Conservation (phyloP, 2,797 vertebrate species). For the Vultur gryphus region DNA sequence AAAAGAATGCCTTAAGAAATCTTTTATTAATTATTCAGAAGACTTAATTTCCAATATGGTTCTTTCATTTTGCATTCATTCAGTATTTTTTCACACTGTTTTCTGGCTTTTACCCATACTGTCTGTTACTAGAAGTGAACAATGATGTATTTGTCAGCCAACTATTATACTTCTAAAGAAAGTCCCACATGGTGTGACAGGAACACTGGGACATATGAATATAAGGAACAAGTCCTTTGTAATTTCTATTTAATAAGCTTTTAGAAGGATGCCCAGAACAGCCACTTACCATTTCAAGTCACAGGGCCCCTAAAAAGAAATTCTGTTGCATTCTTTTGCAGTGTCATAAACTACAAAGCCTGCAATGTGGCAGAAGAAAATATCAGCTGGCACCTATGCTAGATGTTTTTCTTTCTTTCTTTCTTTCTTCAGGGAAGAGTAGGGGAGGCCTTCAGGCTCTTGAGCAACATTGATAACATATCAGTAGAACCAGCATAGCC, state of each 20-base stretch:
- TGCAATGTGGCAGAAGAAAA: background rate
- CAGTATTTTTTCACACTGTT: background rate
- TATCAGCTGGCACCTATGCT: background rate
- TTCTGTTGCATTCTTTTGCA: background rate
- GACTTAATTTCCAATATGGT: background rate
- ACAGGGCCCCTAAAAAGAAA: background rate
- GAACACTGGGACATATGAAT: background rate
- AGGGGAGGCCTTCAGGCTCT: background rate
- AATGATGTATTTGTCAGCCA: background rate
- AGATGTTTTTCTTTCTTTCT: background rate
- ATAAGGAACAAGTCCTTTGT: background rate
- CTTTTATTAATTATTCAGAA: background rate
- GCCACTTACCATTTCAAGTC: background rate
- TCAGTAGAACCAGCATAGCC: background rate
- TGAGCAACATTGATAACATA: background rate
- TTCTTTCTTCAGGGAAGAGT: background rate
- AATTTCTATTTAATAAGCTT: background rate
- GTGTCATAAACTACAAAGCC: background rate
- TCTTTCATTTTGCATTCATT: background rate
- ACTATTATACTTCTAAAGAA: background rate
- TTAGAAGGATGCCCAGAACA: conserved; percentile 50
- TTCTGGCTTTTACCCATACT: background rate
- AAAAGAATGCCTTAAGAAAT: conserved; percentile 8
- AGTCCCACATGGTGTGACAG: background rate
- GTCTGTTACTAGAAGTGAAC: background rate